A percentile compares a stretch with the other conserved stretches of the same genome.
Evolutionary conservation across 2,113 vertebrate genomes (phyloP).

Genomic region (Siniperca knerii): DNA sequence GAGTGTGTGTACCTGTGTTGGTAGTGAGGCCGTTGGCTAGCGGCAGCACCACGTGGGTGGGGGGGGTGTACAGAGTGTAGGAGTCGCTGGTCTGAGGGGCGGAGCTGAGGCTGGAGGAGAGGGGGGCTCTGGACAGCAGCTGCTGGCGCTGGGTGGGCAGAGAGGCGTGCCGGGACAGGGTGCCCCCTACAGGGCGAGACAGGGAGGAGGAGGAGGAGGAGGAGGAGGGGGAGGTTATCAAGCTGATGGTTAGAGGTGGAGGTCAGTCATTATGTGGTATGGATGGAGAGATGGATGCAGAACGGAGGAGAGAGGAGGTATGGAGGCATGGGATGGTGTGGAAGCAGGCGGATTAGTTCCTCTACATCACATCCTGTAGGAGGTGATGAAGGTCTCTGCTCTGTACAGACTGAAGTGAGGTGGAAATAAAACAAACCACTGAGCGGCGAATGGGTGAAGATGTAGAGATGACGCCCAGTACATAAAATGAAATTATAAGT

Average conservation of each 20-base stretch:
- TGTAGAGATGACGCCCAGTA: not conserved
- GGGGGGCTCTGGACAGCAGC: conserved; percentile 80
- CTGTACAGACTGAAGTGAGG: not conserved
- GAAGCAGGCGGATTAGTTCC: conserved; percentile 50
- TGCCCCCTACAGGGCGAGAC: conserved; percentile 86
- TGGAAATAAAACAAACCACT: not conserved
- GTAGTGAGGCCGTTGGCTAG: conserved; percentile 69
- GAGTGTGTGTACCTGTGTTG: conserved; percentile 73
- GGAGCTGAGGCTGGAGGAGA: conserved; percentile 67
- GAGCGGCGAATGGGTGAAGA: not conserved
- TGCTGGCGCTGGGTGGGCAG: conserved; percentile 86
- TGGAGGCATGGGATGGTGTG: conserved; percentile 40
- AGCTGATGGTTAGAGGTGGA: conserved; percentile 66
- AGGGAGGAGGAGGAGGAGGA: conserved; percentile 9
- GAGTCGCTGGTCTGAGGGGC: conserved; percentile 84
- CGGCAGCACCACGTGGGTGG: conserved; percentile 73
- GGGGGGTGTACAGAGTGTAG: conserved; percentile 78
- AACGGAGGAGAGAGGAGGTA: conserved; percentile 8
- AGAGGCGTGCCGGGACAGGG: conserved; percentile 86
- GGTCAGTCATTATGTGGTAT: conserved; percentile 62
- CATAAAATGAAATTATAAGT: not conserved
- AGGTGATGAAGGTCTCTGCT: not conserved
- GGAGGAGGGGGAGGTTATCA: conserved; percentile 44
- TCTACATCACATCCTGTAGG: not conserved
- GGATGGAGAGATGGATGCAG: conserved; percentile 59